A percentile compares a stretch with the other conserved stretches of the same genome.
Conservation (phyloP, 2,797 vertebrate species). For the Crossoptilon crossoptilon region DNA sequence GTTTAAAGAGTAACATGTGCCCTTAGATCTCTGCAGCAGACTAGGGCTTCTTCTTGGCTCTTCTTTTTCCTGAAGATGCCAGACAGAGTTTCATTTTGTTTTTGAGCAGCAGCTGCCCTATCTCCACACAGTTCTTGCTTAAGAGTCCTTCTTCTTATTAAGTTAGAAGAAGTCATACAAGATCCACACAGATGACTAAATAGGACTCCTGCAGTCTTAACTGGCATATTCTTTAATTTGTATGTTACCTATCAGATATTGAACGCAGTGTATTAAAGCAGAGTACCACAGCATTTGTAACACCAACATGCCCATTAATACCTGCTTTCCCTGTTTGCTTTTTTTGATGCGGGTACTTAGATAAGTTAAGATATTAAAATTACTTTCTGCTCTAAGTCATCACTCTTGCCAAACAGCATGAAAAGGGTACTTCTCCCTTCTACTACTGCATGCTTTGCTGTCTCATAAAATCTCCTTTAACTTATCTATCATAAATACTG, state of each 20-base stretch:
- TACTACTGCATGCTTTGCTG: neutral
- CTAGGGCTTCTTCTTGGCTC: neutral
- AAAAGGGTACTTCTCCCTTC: conserved; percentile 31
- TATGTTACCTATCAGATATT: neutral
- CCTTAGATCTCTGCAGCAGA: neutral
- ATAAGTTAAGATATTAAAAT: conserved; percentile 32
- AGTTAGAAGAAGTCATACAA: neutral
- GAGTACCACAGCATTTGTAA: neutral
- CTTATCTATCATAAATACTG: conserved; percentile 42
- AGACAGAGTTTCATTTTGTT: neutral
- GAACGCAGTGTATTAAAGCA: neutral
- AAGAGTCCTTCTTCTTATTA: neutral
- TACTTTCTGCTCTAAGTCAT: neutral
- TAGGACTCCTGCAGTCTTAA: neutral
- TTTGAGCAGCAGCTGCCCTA: neutral
- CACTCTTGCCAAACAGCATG: conserved; percentile 15
- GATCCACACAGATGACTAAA: neutral
- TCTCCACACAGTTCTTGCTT: neutral
- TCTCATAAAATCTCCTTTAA: conserved; percentile 19
- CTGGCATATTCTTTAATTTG: neutral
- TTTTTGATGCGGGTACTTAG: neutral
- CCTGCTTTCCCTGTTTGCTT: neutral
- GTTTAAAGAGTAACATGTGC: neutral
- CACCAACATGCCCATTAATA: neutral
- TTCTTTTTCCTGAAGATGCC: neutral